Percentiles rank a stretch among this genome's conserved stretches.
These are phyloP conservation scores for Drosophila subsilvestris DNA, from an alignment of 2,888 invertebrate species.

Conservation along the genomic window DNA sequence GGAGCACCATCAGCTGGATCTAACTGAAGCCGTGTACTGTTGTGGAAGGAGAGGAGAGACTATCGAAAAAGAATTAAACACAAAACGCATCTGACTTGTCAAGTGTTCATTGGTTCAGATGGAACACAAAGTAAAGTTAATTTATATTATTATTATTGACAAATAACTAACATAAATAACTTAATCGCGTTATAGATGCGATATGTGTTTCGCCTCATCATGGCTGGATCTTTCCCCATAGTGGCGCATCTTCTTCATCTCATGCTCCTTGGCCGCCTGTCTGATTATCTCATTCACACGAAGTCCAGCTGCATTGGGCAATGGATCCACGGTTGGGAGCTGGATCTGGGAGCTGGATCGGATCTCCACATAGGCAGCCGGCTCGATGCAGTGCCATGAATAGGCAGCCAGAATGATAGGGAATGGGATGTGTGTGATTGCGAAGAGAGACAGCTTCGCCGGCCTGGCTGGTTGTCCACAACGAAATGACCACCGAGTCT, in stretches of 20 bases:
- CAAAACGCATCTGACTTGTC: neutral
- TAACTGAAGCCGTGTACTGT: too few species aligned
- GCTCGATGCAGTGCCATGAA: conserved; percentile 39
- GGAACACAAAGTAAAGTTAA: neutral
- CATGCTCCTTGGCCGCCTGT: conserved; percentile 58
- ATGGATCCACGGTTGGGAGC: conserved; percentile 15
- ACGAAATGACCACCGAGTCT: conserved; percentile 36
- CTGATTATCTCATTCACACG: conserved; percentile 50
- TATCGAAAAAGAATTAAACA: too few species aligned
- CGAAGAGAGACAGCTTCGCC: neutral
- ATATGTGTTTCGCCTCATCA: neutral
- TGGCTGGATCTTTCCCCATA: neutral
- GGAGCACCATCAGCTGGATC: too few species aligned
- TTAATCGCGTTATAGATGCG: neutral
- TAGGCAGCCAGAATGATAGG: conserved; percentile 37
- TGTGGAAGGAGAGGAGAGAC: too few species aligned
- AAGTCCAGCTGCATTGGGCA: conserved; percentile 8
- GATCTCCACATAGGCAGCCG: conserved; percentile 62
- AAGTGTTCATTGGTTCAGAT: neutral
- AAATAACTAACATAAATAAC: neutral
- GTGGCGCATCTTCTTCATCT: conserved; percentile 36
- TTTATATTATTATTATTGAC: neutral
- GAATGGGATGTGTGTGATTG: neutral
- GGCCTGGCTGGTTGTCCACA: conserved; percentile 11
- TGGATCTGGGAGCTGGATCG: neutral